Evolutionary conservation across 2,113 vertebrate genomes (phyloP).

Genomic region (Motacilla alba): DNA sequence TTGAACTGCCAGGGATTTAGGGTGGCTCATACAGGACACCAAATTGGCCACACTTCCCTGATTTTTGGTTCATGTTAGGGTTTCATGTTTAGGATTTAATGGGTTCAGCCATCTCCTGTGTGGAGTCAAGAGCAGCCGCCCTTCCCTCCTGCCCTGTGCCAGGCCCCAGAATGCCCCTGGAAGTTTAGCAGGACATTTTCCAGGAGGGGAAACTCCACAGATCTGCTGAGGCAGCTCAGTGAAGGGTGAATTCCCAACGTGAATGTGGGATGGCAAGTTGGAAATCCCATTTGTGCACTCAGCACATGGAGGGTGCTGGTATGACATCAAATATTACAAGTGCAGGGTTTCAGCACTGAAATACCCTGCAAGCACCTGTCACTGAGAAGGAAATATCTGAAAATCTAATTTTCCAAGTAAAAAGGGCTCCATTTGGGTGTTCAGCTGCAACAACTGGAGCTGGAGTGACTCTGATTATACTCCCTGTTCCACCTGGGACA

Average conservation of each 20-base stretch:
- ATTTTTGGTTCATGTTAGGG: accelerated
- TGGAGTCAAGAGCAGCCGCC: not conserved
- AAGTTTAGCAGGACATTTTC: not conserved
- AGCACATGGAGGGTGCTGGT: accelerated
- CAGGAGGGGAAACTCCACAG: not conserved
- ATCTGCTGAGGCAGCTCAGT: not conserved
- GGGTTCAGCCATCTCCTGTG: not conserved
- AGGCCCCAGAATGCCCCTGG: not conserved
- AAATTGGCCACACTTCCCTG: not conserved
- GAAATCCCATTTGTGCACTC: not conserved
- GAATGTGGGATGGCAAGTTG: not conserved
- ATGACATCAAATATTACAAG: not conserved
- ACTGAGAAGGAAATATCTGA: not conserved
- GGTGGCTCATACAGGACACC: accelerated
- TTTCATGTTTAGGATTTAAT: not conserved
- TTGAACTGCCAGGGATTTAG: not conserved
- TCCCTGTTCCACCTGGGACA: not conserved
- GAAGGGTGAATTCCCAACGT: not conserved
- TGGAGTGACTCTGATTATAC: accelerated
- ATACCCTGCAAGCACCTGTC: not conserved
- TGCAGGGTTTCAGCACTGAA: not conserved
- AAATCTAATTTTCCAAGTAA: not conserved
- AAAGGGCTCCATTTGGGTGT: not conserved
- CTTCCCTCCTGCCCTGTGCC: not conserved
- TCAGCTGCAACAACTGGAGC: not conserved